phyloP scores from a whole-genome alignment of 1,140 invertebrate genomes.

The Venturia canescens region DNA sequence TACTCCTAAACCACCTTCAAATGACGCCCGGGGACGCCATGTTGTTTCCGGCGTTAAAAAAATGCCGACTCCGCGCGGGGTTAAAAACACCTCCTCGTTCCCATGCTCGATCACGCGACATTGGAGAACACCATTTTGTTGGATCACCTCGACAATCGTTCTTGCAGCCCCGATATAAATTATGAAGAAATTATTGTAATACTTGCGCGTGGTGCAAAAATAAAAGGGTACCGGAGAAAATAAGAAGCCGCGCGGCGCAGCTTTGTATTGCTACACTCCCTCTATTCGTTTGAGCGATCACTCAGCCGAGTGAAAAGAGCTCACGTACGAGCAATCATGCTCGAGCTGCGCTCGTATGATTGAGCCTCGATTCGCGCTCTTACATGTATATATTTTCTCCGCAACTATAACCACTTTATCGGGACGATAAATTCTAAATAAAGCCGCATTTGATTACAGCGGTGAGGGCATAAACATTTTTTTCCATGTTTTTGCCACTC shows the following conservation, averaged over 20 bases:
- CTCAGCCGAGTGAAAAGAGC: slow-evolving; percentile 39
- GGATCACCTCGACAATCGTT: background rate
- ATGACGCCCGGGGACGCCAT: too few species aligned
- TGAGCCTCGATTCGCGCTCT: slow-evolving; percentile 70
- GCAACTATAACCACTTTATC: slow-evolving; percentile 73
- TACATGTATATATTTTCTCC: slow-evolving; percentile 53
- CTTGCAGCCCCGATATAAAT: background rate
- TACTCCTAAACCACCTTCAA: too few species aligned
- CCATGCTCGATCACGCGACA: too few species aligned
- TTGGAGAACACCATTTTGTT: background rate
- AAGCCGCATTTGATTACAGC: slow-evolving; percentile 72
- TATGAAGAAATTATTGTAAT: background rate
- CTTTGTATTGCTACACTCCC: background rate
- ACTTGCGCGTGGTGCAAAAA: background rate
- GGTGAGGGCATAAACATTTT: slow-evolving; percentile 6
- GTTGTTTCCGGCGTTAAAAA: too few species aligned
- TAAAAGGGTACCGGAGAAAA: background rate
- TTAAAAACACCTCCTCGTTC: too few species aligned
- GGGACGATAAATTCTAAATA: slow-evolving; percentile 69
- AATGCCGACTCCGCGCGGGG: too few species aligned
- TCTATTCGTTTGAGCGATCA: slow-evolving; percentile 18
- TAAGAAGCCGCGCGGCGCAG: background rate
- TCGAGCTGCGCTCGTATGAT: slow-evolving; percentile 58
- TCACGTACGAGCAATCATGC: slow-evolving; percentile 74
- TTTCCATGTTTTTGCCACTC: slow-evolving; percentile 34